Conservation (phyloP, 2,113 vertebrate genomes). For the Myiagra hebetior region DNA sequence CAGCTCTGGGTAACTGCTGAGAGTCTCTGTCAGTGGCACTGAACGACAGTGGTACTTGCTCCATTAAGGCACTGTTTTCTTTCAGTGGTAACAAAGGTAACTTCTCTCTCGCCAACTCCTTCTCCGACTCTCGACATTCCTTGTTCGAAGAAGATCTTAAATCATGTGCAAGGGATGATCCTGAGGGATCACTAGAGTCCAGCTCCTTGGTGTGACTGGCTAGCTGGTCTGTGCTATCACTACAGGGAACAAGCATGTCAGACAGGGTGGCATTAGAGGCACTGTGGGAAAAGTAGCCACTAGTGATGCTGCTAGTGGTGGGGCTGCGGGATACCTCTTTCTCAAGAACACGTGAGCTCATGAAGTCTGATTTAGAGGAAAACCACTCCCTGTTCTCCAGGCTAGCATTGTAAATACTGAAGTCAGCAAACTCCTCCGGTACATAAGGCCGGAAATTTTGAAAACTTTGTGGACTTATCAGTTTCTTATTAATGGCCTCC, state of each 20-base stretch:
- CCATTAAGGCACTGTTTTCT: constrained; percentile 79
- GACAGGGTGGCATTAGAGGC: constrained; percentile 93
- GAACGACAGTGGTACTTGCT: constrained; percentile 54
- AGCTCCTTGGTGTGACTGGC: constrained; percentile 64
- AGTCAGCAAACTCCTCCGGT: constrained; percentile 95
- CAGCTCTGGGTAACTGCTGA: constrained; percentile 34
- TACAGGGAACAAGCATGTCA: constrained; percentile 86
- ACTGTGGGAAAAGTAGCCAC: constrained; percentile 97
- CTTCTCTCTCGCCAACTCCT: constrained; percentile 55
- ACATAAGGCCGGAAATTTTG: constrained; percentile 80
- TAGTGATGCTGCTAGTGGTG: constrained; percentile 94
- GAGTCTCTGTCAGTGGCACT: constrained; percentile 19
- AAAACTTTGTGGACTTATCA: constrained; percentile 65
- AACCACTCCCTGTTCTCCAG: constrained; percentile 86
- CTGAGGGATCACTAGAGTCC: constrained; percentile 59
- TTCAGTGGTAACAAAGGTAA: constrained; percentile 18
- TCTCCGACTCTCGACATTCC: constrained; percentile 71
- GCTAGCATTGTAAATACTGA: constrained; percentile 94
- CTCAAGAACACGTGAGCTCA: constrained; percentile 72
- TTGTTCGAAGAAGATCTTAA: constrained; percentile 55
- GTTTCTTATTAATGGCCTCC: constrained; percentile 69
- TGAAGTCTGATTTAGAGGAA: constrained; percentile 75
- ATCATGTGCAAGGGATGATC: constrained; percentile 26
- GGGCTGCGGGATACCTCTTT: constrained; percentile 90
- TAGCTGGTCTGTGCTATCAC: constrained; percentile 91